These are phyloP conservation scores for Lophius americanus DNA, from an alignment of 2,797 vertebrate genomes.

Conservation along the genomic window DNA sequence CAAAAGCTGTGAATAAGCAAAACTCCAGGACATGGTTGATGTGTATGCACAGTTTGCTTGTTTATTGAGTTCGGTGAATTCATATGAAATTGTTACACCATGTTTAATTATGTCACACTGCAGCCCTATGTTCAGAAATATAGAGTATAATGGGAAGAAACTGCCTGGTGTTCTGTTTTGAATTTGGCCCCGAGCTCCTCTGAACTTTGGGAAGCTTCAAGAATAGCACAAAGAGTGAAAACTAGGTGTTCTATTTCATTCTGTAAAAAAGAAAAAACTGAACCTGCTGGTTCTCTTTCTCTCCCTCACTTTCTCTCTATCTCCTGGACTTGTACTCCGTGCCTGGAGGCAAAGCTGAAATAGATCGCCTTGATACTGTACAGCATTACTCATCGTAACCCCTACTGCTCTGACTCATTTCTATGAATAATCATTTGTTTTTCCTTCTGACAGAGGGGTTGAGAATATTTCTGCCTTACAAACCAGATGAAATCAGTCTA, in stretches of 20 bases:
- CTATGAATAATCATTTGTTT: conserved; percentile 43
- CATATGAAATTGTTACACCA: not conserved
- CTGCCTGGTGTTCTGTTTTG: conserved; percentile 28
- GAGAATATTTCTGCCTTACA: conserved; percentile 21
- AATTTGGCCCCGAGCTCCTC: conserved; percentile 43
- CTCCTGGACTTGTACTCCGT: conserved; percentile 14
- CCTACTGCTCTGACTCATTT: conserved; percentile 44
- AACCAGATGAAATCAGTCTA: conserved; percentile 36
- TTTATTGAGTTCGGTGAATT: too few relatives aligned
- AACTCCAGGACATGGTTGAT: too few relatives aligned
- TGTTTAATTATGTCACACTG: not conserved
- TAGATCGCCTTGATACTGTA: conserved; percentile 62
- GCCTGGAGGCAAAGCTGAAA: conserved; percentile 63
- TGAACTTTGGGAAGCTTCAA: conserved; percentile 63
- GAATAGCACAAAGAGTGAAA: conserved; percentile 64
- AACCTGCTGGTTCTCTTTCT: conserved; percentile 46
- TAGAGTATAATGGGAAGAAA: conserved; percentile 41
- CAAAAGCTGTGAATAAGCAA: too few relatives aligned
- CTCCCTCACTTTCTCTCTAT: conserved; percentile 20
- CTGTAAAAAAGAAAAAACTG: conserved; percentile 38
- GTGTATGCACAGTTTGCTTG: too few relatives aligned
- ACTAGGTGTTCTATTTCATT: conserved; percentile 78
- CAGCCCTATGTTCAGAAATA: not conserved
- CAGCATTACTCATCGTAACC: conserved; percentile 41
- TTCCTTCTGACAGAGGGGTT: conserved; percentile 15